Evolutionary conservation across 2,113 vertebrate genomes (phyloP).

Genomic region (Ictidomys tridecemlineatus): DNA sequence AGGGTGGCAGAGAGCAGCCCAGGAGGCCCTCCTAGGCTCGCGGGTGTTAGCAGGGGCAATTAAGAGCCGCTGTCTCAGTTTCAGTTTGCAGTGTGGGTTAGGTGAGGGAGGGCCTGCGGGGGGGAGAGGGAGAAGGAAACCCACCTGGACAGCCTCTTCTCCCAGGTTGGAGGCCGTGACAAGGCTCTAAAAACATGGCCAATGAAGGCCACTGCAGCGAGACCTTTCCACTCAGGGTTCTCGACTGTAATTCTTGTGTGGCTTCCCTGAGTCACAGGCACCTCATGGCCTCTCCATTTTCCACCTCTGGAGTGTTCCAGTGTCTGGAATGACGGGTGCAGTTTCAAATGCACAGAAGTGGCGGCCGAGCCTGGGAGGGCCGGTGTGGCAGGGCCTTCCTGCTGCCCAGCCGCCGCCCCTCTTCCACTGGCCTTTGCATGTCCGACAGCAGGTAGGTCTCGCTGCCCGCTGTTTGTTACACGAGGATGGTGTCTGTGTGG

Average conservation of each 20-base stretch:
- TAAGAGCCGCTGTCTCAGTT: background rate
- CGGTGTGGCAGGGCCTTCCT: background rate
- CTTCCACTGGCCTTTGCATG: background rate
- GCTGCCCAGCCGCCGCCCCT: background rate
- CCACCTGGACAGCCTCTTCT: fast-evolving
- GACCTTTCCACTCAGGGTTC: no score
- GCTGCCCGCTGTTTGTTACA: background rate
- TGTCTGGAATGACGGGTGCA: background rate
- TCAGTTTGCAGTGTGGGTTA: background rate
- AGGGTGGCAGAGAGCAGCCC: background rate
- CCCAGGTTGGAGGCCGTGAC: background rate
- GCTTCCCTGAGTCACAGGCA: background rate
- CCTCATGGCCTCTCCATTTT: background rate
- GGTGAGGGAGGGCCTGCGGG: background rate
- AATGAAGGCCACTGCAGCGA: fast-evolving
- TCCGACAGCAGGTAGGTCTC: background rate
- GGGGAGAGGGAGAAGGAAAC: background rate
- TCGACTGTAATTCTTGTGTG: background rate
- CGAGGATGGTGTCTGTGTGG: fast-evolving
- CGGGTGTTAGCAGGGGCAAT: background rate
- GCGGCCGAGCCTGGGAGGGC: background rate
- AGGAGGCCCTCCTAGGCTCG: background rate
- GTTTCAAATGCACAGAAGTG: background rate
- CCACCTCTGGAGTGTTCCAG: background rate
- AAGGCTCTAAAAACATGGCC: no score